Evolutionary conservation across 2,113 vertebrate species (phyloP).

Genomic region (Apodemus speciosus): DNA sequence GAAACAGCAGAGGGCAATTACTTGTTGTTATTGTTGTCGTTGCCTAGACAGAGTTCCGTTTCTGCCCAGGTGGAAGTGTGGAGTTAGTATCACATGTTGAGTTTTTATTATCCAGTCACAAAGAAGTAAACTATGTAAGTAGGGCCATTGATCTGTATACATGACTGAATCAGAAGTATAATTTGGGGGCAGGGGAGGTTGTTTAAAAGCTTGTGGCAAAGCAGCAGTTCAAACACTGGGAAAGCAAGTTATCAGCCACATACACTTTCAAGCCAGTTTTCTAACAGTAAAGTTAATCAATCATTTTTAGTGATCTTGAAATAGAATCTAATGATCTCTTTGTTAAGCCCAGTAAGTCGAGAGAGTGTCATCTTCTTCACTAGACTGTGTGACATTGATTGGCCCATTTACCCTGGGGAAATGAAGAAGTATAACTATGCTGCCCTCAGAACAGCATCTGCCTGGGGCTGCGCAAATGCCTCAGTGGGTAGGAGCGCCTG

Average conservation of each 20-base stretch:
- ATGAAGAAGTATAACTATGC: neutral
- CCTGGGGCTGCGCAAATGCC: neutral
- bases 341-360: slow-evolving; percentile 11
- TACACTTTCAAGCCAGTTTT: neutral
- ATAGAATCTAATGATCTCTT: slow-evolving; percentile 17
- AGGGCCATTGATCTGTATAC: neutral
- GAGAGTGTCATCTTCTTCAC: neutral
- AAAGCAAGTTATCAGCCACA: neutral
- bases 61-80: neutral
- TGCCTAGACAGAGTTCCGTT: neutral
- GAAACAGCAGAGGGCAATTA: neutral
- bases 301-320: slow-evolving; percentile 13
- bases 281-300: neutral
- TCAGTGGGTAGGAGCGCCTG: neutral
- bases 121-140: neutral
- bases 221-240: neutral
- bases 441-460: neutral
- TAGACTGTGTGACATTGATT: neutral
- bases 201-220: neutral
- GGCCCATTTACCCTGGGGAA: neutral
- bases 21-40: neutral
- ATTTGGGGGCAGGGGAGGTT: neutral
- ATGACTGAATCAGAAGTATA: neutral
- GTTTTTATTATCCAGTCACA: neutral
- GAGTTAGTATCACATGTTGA: fast-evolving